A percentile compares a stretch with the other conserved stretches of the same genome.
These are phyloP conservation scores for Euplagia quadripunctaria DNA, from an alignment of 2,888 invertebrate genomes.

Conservation along the genomic window DNA sequence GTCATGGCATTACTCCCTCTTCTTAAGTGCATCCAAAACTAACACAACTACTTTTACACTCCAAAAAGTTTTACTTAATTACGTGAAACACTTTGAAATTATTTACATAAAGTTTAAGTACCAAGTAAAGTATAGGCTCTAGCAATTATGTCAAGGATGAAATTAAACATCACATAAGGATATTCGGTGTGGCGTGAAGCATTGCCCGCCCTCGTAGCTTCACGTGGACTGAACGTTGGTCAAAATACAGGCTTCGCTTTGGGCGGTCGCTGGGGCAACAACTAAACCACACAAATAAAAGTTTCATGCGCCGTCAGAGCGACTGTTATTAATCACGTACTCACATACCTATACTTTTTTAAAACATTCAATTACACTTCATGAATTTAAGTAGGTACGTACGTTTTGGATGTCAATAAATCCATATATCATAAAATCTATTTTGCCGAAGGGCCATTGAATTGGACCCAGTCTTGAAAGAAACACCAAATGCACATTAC, in stretches of 20 bases:
- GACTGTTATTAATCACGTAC: conserved; percentile 36
- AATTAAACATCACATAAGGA: conserved; percentile 1
- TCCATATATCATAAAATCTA: background rate
- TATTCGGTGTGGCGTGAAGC: conserved; percentile 46
- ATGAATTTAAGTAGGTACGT: background rate
- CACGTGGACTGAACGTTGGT: conserved; percentile 79
- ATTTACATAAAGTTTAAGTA: conserved; percentile 10
- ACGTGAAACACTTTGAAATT: conserved; percentile 1
- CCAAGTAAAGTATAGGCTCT: background rate
- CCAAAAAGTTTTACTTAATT: conserved; percentile 11
- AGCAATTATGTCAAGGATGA: conserved; percentile 1
- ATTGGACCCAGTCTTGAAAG: background rate
- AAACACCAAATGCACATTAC: background rate
- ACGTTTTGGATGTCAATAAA: background rate
- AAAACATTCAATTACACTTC: background rate
- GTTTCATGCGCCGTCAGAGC: conserved; percentile 69
- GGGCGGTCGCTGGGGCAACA: conserved; percentile 80
- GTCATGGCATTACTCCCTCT: conserved; percentile 76
- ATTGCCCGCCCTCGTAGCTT: conserved; percentile 60
- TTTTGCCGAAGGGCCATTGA: background rate
- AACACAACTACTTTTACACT: conserved; percentile 25
- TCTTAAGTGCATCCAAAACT: conserved; percentile 37
- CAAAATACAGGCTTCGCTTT: conserved; percentile 78
- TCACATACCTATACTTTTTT: conserved; percentile 3
- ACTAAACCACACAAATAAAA: conserved; percentile 83